Evolutionary conservation across 1,140 invertebrate species (phyloP), one percentile per base, ranked within the genome.

Genomic region (Scaptodrosophila lebanonensis): DNA sequence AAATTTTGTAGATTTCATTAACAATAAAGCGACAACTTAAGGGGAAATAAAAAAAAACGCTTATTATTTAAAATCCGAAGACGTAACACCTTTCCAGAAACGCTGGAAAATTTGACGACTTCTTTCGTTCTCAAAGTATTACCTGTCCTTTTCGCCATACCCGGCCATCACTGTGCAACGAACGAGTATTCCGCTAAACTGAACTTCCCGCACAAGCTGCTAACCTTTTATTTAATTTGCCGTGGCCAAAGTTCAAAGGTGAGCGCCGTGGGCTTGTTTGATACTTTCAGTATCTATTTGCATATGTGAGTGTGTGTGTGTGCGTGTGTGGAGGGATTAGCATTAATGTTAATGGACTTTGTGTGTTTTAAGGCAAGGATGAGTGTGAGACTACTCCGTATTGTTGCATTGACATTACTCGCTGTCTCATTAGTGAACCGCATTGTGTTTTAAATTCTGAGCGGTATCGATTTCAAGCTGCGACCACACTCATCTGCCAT

Each of bases 201-300:
- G 17, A 43, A 43, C 50, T 53, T 43, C n/a, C 50, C 29, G 30
- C 25, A 16, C 40, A 39, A 66, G 57, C 47, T 60, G 53, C 66
- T 54, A 66, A 66, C 71, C 71, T 76, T 76, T 76, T 76, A 75
- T 76, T 75, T 76, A 75, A 69, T 66, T 69, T 76, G 56, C 62
- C 66, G 71, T 56, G 65, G 61, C 50, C 44, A 69, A 76, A 76
- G 71, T 69, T 75, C 66, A 75, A 75, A 75, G 71, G 70, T 69
- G 44, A 75, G 38, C 11, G 25, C n/a, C 25, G 32, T 36, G 15
- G 33, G 12, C 30, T 32, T 48, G 42, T 27, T 38, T 43, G 35
- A 25, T 32, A 22, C 33, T 35, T 32, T 53, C 27, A 2, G 40
- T 48, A 20, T n/a, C 42, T 20, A 11, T 32, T 9, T 22, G 11